Conservation (phyloP, 1,140 invertebrate species). For the Bombus soroeensis region DNA sequence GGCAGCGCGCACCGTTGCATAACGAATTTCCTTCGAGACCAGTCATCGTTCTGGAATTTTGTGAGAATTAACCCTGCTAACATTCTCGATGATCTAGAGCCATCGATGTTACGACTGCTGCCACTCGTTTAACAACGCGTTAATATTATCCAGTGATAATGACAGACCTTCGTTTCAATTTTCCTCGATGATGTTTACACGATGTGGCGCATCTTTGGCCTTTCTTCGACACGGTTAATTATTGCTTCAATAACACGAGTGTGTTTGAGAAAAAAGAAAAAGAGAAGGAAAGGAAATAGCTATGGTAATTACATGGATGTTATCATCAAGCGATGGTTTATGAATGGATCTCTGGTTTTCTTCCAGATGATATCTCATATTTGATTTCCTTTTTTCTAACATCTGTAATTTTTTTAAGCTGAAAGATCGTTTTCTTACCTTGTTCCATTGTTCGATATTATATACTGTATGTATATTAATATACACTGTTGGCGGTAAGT, state of each 20-base stretch:
- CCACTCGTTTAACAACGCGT: not conserved
- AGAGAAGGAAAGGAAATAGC: not conserved
- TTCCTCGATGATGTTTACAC: too few relatives aligned
- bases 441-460: not conserved
- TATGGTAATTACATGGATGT: not conserved
- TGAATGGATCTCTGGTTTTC: not conserved
- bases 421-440: not conserved
- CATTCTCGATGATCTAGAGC: not conserved
- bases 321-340: not conserved
- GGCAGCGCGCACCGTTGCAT: not conserved
- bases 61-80: constrained; percentile 5
- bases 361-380: not conserved
- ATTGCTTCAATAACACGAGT: too few relatives aligned
- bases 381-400: too few relatives aligned
- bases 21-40: constrained; percentile 11
- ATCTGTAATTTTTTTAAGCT: too few relatives aligned
- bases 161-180: not conserved
- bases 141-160: not conserved
- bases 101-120: not conserved
- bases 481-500: too few relatives aligned
- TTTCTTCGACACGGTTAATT: not conserved
- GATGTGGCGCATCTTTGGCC: not conserved
- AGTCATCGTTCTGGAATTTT: constrained; percentile 39
- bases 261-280: too few relatives aligned
- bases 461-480: not conserved